Evolutionary conservation across 1,140 invertebrate genomes (phyloP), one percentile per base, ranked within the genome.

Genomic region (Ectropis grisescens): DNA sequence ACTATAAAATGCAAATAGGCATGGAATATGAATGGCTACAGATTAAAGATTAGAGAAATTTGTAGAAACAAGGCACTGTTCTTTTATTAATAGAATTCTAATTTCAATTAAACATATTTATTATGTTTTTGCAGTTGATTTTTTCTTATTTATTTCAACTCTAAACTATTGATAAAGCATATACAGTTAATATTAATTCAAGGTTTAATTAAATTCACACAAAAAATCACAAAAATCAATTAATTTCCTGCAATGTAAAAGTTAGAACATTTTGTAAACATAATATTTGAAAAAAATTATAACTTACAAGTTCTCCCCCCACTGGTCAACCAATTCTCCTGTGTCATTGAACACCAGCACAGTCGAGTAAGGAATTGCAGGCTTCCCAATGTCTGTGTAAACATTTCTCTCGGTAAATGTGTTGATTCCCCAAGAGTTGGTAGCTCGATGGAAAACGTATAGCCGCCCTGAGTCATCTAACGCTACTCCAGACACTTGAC

Each of bases 381-480:
- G 87, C 16, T 86, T 66, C 10, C 84, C 82, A 13, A 66, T 74
- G 37, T 89, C 60, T 37, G 82, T 82, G 62, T 86, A 92, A 1
- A 84, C 70, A 68, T 93, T 87, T 2, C 75, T 53, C 1, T 48
- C 41, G 34, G 87, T 76, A 59, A 95, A 95, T 11, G 92, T 89
- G 5, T 59, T 68, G 7, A 42, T 58, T 47, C 82, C 82, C 95
- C 95, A 98, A 1, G 87, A 62, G 45, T 90, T 84, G 33, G 86
- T 68, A 2, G 87, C 92, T 54, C 96, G 85, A 71, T 97, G 95
- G 59, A 98, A 96, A 11, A 97, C 85, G 15, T 91, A 87, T 11
- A 97, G 76, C 49, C 91, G 88, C 8, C 92, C 93, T 32, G 83
- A 49, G 1, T 79, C 82, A 70, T 95, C 91, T 10, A 94, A 80